Conservation (phyloP, 2,888 invertebrate species). For the Brassicogethes aeneus region DNA sequence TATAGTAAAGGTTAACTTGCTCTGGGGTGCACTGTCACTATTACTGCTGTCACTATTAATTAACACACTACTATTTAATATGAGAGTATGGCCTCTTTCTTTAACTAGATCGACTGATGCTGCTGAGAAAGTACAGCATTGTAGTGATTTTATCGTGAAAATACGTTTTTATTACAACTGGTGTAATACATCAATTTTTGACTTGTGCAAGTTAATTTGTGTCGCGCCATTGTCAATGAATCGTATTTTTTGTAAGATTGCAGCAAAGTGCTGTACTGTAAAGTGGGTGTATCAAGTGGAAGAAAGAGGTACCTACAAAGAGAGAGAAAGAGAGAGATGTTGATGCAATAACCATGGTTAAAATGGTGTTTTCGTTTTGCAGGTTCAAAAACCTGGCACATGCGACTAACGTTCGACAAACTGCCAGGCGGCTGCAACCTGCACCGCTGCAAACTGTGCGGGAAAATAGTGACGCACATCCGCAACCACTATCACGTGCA, state of each 20-base stretch:
- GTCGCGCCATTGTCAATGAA: too few species aligned
- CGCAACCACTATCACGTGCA: conserved; percentile 92
- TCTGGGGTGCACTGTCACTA: conserved; percentile 42
- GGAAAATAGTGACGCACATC: conserved; percentile 91
- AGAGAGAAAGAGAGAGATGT: not conserved
- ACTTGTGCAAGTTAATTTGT: too few species aligned
- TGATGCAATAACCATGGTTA: conserved; percentile 12
- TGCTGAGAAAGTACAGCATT: too few species aligned
- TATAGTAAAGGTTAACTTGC: conserved; percentile 24
- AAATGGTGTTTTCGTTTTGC: conserved; percentile 53
- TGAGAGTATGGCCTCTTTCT: too few species aligned
- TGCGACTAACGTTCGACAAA: conserved; percentile 90
- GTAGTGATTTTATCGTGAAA: too few species aligned
- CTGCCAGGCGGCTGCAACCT: conserved; percentile 87
- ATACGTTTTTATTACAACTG: too few species aligned
- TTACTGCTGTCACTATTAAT: conserved; percentile 37
- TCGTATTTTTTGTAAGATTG: too few species aligned
- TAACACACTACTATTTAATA: too few species aligned
- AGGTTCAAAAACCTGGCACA: conserved; percentile 93
- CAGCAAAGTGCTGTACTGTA: too few species aligned
- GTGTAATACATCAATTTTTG: too few species aligned
- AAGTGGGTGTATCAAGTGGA: too few species aligned
- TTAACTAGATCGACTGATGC: too few species aligned
- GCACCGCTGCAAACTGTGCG: conserved; percentile 90
- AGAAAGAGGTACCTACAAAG: not conserved